Conservation (phyloP, 2,113 vertebrate species). For the Circaetus cinerascens region DNA sequence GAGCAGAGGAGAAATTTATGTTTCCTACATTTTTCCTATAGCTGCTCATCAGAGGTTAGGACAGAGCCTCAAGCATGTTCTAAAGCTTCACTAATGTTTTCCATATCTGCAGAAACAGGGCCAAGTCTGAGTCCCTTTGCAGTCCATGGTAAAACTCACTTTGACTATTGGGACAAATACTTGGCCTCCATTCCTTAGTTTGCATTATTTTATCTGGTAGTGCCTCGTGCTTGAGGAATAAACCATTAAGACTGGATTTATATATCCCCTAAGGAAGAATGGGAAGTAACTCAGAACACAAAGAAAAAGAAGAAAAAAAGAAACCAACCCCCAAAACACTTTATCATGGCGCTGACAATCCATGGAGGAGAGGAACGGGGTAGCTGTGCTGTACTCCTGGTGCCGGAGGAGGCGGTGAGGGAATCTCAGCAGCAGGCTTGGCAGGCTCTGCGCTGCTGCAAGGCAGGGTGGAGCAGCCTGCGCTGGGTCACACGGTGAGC, state of each 20-base stretch:
- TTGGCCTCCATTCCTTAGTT: conserved; percentile 4
- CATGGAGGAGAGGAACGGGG: neutral
- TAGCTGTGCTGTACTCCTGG: neutral
- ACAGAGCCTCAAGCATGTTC: conserved; percentile 39
- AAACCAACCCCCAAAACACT: neutral
- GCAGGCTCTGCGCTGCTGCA: rapidly evolving
- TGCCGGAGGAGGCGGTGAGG: neutral
- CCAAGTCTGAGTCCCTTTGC: conserved; percentile 2
- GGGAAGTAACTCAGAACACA: neutral
- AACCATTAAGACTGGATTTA: neutral
- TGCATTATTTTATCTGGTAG: conserved; percentile 16
- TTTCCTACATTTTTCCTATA: conserved; percentile 46
- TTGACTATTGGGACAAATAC: conserved; percentile 12
- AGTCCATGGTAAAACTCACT: conserved; percentile 9
- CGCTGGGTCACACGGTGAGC: neutral
- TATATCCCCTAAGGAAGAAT: neutral
- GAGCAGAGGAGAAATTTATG: conserved; percentile 8
- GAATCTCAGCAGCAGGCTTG: neutral
- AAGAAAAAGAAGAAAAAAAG: neutral
- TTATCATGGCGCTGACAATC: neutral
- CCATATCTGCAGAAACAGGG: conserved; percentile 8
- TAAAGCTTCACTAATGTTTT: conserved; percentile 39
- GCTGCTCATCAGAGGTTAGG: conserved; percentile 9
- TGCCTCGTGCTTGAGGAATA: neutral
- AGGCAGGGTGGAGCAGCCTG: conserved; percentile 13